Evolutionary conservation across 1,140 invertebrate genomes (phyloP), one percentile per base, ranked within the genome.

Genomic region (Medauroidea extradentata): DNA sequence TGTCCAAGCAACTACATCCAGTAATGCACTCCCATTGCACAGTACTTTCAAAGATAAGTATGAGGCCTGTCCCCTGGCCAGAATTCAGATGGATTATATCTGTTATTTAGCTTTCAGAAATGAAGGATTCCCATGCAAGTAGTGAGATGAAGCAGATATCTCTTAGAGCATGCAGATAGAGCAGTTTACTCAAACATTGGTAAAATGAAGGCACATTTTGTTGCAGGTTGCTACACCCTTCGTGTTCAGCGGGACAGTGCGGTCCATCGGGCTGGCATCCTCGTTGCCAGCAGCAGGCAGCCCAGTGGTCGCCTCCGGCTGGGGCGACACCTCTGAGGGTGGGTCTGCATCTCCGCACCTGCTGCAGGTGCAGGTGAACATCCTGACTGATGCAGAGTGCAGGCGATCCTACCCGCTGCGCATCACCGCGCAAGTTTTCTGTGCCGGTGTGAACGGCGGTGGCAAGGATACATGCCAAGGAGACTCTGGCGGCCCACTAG

Each of bases 381-480:
- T 71, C 18, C 63, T 69, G n/a, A 53, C 56, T 1, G 65, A 65
- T 39, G 27, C 41, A 8, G 60, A 53, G 0, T 70, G 69, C 44
- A 63, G 63, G 42, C 63, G 57, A 0, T 64, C 54, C 14, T 57
- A 57, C 82, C 73, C 67, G 60, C 51, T 68, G 64, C 68, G 68
- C 61, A 76, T 83, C 39, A 73, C 69, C 8, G 62, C 71, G 0
- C 78, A 73, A 1, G 83, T 83, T 81, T 67, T 83, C 0, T 83
- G 82, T 43, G 81, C 79, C 53, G 74, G 75, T 2, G 58, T 64
- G 9, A 68, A 70, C 1, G 69, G 70, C 52, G 77, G 76, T 19
- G 77, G 77, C 29, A 79, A 80, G 63, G 81, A 82, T 64, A 75
- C 81, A 53, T 82, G 80, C 62, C 79, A 68, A 44, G 68, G 67